phyloP scores from a whole-genome alignment of 1,140 invertebrate species.

The Scylla paramamosain region DNA sequence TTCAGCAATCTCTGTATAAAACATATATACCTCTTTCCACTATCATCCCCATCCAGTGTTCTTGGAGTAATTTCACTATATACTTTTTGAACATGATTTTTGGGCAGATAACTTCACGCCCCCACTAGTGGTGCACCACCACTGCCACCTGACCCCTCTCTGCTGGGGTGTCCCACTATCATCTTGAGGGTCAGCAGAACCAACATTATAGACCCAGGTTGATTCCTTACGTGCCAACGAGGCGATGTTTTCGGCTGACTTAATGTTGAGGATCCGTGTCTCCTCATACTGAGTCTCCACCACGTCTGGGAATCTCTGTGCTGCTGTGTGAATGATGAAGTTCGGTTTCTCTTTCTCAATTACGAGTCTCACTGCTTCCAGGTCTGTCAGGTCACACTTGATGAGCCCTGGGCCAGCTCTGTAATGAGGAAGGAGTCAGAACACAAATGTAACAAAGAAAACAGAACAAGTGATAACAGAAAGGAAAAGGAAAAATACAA shows the following conservation, averaged over 20 bases:
- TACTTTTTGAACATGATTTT: too few species aligned
- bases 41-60: too few species aligned
- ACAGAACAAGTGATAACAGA: not conserved
- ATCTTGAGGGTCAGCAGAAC: too few species aligned
- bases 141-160: too few species aligned
- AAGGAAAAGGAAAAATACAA: not conserved
- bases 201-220: too few species aligned
- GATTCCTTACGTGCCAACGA: constrained; percentile 80
- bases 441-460: not conserved
- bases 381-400: constrained; percentile 77
- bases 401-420: constrained; percentile 78
- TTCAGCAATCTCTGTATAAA: too few species aligned
- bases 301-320: constrained; percentile 82
- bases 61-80: too few species aligned
- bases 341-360: constrained; percentile 81
- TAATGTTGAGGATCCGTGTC: constrained; percentile 81
- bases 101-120: too few species aligned
- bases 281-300: constrained; percentile 81
- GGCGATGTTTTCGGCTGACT: constrained; percentile 80
- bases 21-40: too few species aligned
- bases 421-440: constrained; percentile 28
- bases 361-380: constrained; percentile 78
- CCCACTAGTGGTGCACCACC: too few species aligned
- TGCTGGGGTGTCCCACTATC: too few species aligned
- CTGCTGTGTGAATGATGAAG: constrained; percentile 83